Base-by-base conservation (phyloP, 2,888 invertebrate genomes). In the Marronus borbonicus region DNA sequence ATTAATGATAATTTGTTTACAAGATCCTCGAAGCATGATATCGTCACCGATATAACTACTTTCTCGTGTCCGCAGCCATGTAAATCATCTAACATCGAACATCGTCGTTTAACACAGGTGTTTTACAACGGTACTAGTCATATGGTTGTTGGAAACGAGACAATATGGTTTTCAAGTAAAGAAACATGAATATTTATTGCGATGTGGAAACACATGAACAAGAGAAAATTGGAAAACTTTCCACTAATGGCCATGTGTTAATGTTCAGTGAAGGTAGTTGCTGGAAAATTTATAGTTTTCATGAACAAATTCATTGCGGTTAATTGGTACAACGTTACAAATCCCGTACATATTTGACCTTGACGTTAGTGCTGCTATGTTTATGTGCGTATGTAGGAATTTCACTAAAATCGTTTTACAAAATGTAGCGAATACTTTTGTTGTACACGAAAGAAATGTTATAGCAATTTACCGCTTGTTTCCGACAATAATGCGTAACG, bases 1-100 rank as follows among this genome's bases (percentile, higher is more conserved):
- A 44, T 8, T 44, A 78, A 78, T 50, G 76, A 66, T 64, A 39
- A 62, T 55, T 55, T n/a, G 1, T 55, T 55, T 55, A 55, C 8
- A 8, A 44, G 2, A 44, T 5, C 31, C 5, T 36, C 5, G 31
- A 36, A 36, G 31, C 5, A 36, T 36, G 4, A 31, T 31, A 31
- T 31, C 31, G 31, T 31, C 4, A 3, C 17, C 24, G 24, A 24
- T 36, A 0, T 5, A 36, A 5, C 5, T 36, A 36, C 31, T 36
- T 36, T 36, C 31, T 5, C 31, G 31, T 36, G 0, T 36, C 5
- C 31, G 5, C 31, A 36, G 3, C 31, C 5, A 36, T 1, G 5
- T 5, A 36, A 36, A 36, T 36, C 7, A 12, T 44, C 10, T 44
- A 44, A 44, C 10, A 44, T 44, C 44, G 44, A 12, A 12, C 8